Percentiles rank a stretch among this genome's conserved stretches.
Conservation (phyloP, 2,113 vertebrate genomes). For the Salvelinus sp. region DNA sequence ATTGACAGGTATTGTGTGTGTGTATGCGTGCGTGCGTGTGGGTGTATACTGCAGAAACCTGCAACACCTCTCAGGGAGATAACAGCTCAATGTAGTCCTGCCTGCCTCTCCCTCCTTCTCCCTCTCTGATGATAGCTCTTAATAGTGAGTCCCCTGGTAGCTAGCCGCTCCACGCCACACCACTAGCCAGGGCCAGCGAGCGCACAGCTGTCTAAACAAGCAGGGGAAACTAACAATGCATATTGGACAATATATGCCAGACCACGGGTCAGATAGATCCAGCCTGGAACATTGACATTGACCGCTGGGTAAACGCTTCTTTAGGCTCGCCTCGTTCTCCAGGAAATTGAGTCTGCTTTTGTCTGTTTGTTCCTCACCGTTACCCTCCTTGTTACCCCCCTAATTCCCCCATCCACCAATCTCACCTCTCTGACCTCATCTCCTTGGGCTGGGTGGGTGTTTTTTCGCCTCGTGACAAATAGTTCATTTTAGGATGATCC, state of each 20-base stretch:
- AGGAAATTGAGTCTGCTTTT: conserved; percentile 1
- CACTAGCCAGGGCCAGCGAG: conserved; percentile 13
- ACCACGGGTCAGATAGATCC: not conserved
- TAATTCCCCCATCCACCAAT: not conserved
- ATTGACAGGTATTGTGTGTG: not conserved
- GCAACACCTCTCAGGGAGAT: conserved; percentile 43
- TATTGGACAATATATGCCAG: conserved; percentile 7
- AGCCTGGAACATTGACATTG: conserved; percentile 4
- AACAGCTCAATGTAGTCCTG: conserved; percentile 53
- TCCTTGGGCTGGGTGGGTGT: conserved; percentile 22
- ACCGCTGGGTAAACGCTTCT: conserved; percentile 3
- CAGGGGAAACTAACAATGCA: conserved; percentile 22
- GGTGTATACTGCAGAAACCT: not conserved
- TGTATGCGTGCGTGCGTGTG: not conserved
- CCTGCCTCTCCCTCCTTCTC: conserved; percentile 26
- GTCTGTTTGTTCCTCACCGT: not conserved
- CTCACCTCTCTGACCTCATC: conserved; percentile 40
- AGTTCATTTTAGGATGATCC: conserved; percentile 9
- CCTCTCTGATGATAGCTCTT: conserved; percentile 50
- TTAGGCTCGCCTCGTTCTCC: conserved; percentile 14
- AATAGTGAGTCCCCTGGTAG: conserved; percentile 33
- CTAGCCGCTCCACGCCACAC: conserved; percentile 18
- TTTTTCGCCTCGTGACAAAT: conserved; percentile 32
- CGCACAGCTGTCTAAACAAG: conserved; percentile 38
- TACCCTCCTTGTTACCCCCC: not conserved